These are phyloP conservation scores for Lepidostoma basale DNA, from an alignment of 1,140 invertebrate species.

Conservation along the genomic window DNA sequence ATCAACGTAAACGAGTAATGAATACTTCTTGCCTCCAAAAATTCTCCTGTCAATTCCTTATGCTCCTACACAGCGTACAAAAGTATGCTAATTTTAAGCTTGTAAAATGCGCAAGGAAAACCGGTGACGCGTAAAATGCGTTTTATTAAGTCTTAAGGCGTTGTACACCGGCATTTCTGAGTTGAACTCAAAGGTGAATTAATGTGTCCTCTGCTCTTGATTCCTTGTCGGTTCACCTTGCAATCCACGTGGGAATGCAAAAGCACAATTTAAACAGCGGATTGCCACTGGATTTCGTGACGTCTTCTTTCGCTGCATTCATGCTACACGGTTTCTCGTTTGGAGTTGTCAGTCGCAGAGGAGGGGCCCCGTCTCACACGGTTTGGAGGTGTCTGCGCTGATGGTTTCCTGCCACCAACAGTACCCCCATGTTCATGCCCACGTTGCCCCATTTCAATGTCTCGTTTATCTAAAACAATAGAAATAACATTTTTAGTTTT, in stretches of 20 bases:
- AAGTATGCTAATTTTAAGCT: conserved; percentile 17
- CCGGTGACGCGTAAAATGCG: neutral
- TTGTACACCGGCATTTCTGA: conserved; percentile 1
- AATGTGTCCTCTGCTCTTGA: conserved; percentile 28
- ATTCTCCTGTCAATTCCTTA: neutral
- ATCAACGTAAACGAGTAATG: neutral
- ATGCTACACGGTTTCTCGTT: neutral
- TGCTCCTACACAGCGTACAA: conserved; percentile 19
- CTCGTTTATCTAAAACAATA: conserved; percentile 67
- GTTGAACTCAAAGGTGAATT: neutral
- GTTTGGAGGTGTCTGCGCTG: conserved; percentile 57
- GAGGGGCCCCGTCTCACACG: conserved; percentile 52
- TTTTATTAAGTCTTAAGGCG: conserved; percentile 8
- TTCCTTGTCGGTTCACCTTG: neutral
- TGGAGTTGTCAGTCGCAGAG: conserved; percentile 34
- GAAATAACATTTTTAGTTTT: neutral
- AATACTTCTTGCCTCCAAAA: neutral
- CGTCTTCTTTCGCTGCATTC: conserved; percentile 23
- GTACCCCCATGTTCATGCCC: conserved; percentile 69
- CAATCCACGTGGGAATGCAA: conserved; percentile 29
- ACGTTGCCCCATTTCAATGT: conserved; percentile 70
- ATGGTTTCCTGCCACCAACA: conserved; percentile 62
- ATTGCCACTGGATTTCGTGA: conserved; percentile 20
- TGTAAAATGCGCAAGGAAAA: conserved; percentile 13
- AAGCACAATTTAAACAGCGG: conserved; percentile 40